A percentile compares a stretch with the other conserved stretches of the same genome.
phyloP scores from a whole-genome alignment of 2,797 vertebrate species.

The Sebastes hubbsi region DNA sequence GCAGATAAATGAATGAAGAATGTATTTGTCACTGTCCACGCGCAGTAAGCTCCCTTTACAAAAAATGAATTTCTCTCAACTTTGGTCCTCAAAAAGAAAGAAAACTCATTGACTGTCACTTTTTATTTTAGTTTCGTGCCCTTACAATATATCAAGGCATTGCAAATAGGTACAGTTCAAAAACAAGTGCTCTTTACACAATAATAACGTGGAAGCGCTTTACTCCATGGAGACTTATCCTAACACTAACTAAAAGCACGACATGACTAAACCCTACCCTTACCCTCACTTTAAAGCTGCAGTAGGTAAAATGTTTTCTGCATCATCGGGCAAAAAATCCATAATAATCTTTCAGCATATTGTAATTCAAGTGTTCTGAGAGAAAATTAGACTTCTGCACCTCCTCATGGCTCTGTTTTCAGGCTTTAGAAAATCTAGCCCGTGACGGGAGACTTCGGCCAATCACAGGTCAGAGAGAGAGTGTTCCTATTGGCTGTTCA shows the following conservation, averaged over 20 bases:
- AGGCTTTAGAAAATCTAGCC: too few relatives aligned
- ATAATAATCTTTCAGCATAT: too few relatives aligned
- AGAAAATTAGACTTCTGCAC: accelerated
- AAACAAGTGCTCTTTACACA: neutral
- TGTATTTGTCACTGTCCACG: neutral
- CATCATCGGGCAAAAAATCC: too few relatives aligned
- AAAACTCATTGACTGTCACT: neutral
- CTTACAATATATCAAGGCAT: neutral
- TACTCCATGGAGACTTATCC: neutral
- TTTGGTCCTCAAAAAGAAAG: neutral
- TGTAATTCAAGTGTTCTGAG: too few relatives aligned
- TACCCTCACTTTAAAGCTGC: too few relatives aligned
- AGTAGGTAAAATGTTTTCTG: too few relatives aligned
- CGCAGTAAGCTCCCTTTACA: neutral
- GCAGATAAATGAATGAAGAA: neutral
- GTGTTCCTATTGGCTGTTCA: too few relatives aligned
- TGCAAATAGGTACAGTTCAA: neutral
- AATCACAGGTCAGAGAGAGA: too few relatives aligned
- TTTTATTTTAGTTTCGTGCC: neutral
- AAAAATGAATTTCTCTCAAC: neutral
- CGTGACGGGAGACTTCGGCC: accelerated
- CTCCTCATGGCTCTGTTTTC: too few relatives aligned
- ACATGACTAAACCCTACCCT: too few relatives aligned
- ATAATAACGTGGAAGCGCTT: neutral
- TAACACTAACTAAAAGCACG: too few relatives aligned